phyloP scores from a whole-genome alignment of 1,140 invertebrate genomes.

The Camponotus floridanus region DNA sequence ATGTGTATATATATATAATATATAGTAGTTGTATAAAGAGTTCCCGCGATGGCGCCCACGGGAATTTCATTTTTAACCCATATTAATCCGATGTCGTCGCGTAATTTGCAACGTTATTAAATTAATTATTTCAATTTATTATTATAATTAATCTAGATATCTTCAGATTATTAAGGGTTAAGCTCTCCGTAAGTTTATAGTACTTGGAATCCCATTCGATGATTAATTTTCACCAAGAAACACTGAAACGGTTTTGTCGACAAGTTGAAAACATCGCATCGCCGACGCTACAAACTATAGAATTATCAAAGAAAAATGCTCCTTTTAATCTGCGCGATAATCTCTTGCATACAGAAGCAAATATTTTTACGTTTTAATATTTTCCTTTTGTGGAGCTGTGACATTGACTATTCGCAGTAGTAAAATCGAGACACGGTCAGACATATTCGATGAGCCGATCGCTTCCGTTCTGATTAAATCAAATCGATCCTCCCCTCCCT shows the following conservation, averaged over 20 bases:
- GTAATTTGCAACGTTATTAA: not conserved
- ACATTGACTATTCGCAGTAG: conserved; percentile 18
- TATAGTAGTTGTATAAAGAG: conserved; percentile 14
- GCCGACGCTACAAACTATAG: conserved; percentile 12
- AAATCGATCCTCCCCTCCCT: not conserved
- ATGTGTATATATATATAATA: conserved; percentile 50
- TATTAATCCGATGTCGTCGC: not conserved
- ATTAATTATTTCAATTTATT: conserved; percentile 18
- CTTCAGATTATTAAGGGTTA: not conserved
- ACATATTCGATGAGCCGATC: conserved; percentile 40
- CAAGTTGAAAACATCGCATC: conserved; percentile 8
- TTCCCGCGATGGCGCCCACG: not conserved
- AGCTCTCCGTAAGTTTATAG: conserved; percentile 6
- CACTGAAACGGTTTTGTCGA: not conserved
- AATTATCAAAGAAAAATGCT: conserved; percentile 29
- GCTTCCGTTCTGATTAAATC: conserved; percentile 30
- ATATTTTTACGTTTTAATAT: not conserved
- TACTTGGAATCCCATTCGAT: not conserved
- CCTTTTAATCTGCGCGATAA: not conserved
- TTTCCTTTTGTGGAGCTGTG: conserved; percentile 31
- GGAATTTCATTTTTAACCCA: conserved; percentile 12
- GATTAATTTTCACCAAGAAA: not conserved
- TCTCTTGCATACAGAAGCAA: not conserved
- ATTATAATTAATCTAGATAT: conserved; percentile 17
- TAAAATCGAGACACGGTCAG: conserved; percentile 38